Conservation (phyloP, 37 sponge, comb jelly and placozoan species). For the Chondrilla cf. caribensis region DNA sequence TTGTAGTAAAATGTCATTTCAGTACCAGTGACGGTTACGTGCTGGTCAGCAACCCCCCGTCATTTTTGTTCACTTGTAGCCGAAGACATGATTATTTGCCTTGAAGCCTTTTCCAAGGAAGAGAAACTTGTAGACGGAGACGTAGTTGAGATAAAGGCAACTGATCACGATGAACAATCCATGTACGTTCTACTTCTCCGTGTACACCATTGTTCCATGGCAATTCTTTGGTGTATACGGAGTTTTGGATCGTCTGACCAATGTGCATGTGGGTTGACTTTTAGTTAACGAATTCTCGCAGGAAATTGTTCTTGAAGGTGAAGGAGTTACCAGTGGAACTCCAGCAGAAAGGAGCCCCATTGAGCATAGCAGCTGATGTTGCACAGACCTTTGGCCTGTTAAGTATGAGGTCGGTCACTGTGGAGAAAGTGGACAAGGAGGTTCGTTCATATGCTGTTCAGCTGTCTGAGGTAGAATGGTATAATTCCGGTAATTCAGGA, state of each 20-base stretch:
- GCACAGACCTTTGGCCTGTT: conserved; percentile 49
- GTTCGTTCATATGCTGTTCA: neutral
- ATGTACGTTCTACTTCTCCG: neutral
- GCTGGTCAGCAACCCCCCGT: too few species aligned
- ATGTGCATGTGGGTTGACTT: too few species aligned
- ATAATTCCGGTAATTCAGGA: too few species aligned
- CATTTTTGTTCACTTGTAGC: conserved; percentile 33
- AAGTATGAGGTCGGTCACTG: conserved; percentile 38
- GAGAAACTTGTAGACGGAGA: conserved; percentile 41
- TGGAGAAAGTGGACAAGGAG: conserved; percentile 47
- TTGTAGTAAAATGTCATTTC: too few species aligned
- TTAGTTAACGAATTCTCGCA: too few species aligned
- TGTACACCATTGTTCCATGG: too few species aligned
- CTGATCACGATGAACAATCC: neutral
- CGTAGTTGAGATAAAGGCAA: conserved; percentile 48
- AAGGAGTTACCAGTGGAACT: conserved; percentile 43
- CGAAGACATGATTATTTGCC: conserved; percentile 62
- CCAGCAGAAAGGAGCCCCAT: conserved; percentile 67
- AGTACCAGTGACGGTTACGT: too few species aligned
- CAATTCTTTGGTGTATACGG: too few species aligned
- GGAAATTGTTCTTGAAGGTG: conserved; percentile 43
- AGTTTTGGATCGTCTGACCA: too few species aligned
- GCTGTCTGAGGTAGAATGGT: too few species aligned
- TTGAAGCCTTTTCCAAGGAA: conserved; percentile 53
- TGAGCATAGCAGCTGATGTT: conserved; percentile 55